phyloP scores from a whole-genome alignment of 2,888 invertebrate genomes.

The Anaspis maculata region DNA sequence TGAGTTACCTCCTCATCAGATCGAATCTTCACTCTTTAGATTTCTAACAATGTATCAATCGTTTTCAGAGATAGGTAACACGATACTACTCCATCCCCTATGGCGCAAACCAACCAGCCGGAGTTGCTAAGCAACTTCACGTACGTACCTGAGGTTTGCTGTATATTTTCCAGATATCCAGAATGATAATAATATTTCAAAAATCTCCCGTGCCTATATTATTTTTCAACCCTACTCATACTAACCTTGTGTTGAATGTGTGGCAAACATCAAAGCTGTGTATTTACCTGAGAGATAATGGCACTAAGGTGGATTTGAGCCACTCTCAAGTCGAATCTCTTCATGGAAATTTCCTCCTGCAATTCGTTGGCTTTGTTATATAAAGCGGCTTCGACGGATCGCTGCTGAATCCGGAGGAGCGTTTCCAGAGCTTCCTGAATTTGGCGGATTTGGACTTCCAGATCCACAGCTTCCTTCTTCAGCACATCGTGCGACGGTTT shows the following conservation, averaged over 20 bases:
- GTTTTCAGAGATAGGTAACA: no score
- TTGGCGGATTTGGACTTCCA: conserved; percentile 81
- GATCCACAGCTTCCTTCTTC: conserved; percentile 72
- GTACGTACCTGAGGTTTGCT: conserved; percentile 1
- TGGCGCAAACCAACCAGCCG: no score
- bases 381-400: conserved; percentile 70
- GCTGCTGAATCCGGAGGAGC: conserved; percentile 69
- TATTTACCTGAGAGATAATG: conserved; percentile 80
- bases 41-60: no score
- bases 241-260: no score
- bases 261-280: no score
- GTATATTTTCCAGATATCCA: neutral
- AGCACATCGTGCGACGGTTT: conserved; percentile 69
- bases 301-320: conserved; percentile 87
- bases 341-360: conserved; percentile 90
- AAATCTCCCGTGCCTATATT: neutral
- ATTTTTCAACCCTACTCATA: no score
- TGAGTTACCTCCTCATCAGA: no score
- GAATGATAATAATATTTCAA: no score
- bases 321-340: conserved; percentile 86
- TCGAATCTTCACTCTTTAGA: no score
- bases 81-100: no score
- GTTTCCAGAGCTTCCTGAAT: conserved; percentile 80
- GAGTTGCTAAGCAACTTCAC: conserved; percentile 5
- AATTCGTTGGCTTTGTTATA: conserved; percentile 93